Percentiles rank a stretch among this genome's conserved stretches.
These are phyloP conservation scores for Myodes glareolus DNA, from an alignment of 2,113 vertebrate genomes.

Conservation along the genomic window DNA sequence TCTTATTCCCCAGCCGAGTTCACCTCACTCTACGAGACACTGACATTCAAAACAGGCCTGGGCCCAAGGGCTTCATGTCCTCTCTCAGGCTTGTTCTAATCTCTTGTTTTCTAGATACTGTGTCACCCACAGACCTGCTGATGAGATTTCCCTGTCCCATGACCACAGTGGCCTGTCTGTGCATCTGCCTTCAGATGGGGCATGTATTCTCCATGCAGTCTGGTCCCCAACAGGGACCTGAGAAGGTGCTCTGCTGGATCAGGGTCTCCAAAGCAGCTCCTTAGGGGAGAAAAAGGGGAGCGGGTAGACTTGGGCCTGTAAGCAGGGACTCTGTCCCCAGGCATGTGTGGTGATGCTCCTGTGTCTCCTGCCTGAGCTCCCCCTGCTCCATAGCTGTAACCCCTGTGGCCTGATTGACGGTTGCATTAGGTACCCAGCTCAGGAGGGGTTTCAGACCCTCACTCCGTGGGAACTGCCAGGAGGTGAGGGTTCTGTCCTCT, in stretches of 20 bases:
- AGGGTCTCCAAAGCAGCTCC: background rate
- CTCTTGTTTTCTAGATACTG: background rate
- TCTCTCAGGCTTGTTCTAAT: background rate
- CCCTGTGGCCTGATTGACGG: background rate
- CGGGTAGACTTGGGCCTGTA: background rate
- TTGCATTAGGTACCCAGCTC: too few species aligned
- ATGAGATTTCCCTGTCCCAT: background rate
- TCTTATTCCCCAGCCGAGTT: background rate
- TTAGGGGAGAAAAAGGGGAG: background rate
- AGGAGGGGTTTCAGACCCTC: background rate
- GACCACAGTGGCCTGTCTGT: background rate
- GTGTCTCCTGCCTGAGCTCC: accelerated
- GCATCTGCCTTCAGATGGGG: background rate
- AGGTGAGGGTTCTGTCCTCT: background rate
- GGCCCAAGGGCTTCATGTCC: accelerated
- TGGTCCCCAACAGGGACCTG: background rate
- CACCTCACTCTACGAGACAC: background rate
- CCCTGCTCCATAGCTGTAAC: accelerated
- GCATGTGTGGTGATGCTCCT: background rate
- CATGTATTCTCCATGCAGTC: background rate
- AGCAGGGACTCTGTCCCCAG: background rate
- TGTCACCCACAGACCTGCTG: background rate
- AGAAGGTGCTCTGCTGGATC: background rate
- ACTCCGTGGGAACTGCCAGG: accelerated
- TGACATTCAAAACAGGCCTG: background rate